These are phyloP conservation scores for Setophaga petechia DNA, from an alignment of 2,113 vertebrate genomes.

Conservation along the genomic window DNA sequence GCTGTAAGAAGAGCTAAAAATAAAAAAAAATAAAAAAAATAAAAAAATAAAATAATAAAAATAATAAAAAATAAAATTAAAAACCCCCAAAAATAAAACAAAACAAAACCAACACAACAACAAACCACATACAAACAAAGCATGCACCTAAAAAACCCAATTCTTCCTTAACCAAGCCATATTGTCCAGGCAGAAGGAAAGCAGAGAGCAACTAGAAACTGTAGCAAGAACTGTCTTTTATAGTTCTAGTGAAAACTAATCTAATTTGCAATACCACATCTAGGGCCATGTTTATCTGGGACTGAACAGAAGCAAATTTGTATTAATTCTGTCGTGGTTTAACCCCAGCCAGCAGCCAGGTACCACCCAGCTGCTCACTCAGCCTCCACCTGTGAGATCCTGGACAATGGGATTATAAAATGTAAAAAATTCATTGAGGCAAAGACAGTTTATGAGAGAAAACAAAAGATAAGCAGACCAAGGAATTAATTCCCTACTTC, in stretches of 20 bases:
- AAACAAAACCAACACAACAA: not conserved
- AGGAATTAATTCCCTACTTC: not conserved
- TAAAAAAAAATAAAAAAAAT: too few relatives aligned
- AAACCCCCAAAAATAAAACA: not conserved
- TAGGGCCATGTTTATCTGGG: not conserved
- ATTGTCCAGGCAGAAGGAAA: not conserved
- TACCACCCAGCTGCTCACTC: not conserved
- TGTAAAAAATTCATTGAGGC: not conserved
- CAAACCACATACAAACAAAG: not conserved
- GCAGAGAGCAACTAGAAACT: not conserved
- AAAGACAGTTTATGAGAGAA: not conserved
- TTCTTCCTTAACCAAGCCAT: not conserved
- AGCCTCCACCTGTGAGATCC: not conserved
- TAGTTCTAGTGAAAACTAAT: not conserved
- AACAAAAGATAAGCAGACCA: not conserved
- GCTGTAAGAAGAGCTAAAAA: not conserved
- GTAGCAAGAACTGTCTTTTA: not conserved
- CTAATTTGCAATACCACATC: not conserved
- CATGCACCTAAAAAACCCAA: fast-evolving
- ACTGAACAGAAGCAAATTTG: not conserved
- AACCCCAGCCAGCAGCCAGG: not conserved
- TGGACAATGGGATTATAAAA: not conserved
- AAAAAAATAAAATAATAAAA: too few relatives aligned
- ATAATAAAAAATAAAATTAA: not conserved
- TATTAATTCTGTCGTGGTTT: not conserved